These are phyloP conservation scores for Tetragnatha versicolor DNA, from an alignment of 1,140 invertebrate species.

Conservation along the genomic window DNA sequence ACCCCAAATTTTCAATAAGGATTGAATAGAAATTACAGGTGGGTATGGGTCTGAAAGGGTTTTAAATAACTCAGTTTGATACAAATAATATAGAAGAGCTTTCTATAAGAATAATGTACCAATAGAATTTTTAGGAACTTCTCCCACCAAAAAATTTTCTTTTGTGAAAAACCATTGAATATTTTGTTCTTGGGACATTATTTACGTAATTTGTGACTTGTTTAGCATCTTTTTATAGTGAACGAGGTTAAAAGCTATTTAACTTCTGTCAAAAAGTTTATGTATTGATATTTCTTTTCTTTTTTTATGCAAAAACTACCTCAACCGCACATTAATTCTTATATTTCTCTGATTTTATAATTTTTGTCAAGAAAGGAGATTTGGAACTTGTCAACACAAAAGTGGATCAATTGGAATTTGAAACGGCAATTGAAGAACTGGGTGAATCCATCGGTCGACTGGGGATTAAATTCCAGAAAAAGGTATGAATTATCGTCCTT, in stretches of 20 bases:
- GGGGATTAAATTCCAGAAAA: constrained; percentile 24
- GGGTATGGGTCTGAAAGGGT: too few species aligned
- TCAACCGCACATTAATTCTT: background rate
- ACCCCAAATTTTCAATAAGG: too few species aligned
- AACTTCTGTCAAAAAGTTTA: background rate
- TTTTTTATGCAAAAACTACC: background rate
- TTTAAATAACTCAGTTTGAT: too few species aligned
- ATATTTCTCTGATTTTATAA: background rate
- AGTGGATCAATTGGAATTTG: constrained; percentile 13
- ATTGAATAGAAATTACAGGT: too few species aligned
- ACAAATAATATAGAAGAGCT: too few species aligned
- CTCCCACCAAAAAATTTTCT: too few species aligned
- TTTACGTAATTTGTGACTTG: background rate
- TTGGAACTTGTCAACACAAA: constrained; percentile 5
- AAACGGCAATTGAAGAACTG: constrained; percentile 24
- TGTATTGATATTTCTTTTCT: background rate
- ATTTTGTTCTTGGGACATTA: too few species aligned
- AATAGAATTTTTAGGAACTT: too few species aligned
- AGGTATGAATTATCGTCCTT: constrained; percentile 8
- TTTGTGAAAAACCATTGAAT: too few species aligned
- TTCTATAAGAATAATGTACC: too few species aligned
- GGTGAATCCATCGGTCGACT: constrained; percentile 26
- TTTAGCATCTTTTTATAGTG: background rate
- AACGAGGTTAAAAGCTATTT: background rate
- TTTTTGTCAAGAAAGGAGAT: constrained; percentile 31